Percentiles rank a stretch among this genome's conserved stretches.
phyloP scores from a whole-genome alignment of 2,888 invertebrate species.

The Drosophila putrida region DNA sequence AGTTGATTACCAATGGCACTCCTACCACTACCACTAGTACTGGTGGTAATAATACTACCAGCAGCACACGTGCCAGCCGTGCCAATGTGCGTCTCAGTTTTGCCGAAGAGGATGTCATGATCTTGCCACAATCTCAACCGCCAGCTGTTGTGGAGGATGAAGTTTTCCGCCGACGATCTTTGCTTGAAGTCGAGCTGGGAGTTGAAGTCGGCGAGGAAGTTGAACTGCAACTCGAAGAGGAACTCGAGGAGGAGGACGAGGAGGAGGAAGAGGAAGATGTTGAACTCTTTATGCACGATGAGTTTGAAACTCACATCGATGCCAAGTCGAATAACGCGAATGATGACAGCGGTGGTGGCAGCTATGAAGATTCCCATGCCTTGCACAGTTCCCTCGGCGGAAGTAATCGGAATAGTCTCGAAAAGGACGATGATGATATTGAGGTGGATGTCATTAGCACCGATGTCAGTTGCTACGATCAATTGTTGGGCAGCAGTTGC shows the following conservation, averaged over 20 bases:
- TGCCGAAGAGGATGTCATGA: conserved; percentile 82
- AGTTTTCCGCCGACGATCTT: conserved; percentile 80
- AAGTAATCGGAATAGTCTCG: conserved; percentile 85
- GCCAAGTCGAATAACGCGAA: conserved; percentile 83
- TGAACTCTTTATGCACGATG: conserved; percentile 80
- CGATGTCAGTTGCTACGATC: conserved; percentile 85
- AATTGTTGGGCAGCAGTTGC: conserved; percentile 83
- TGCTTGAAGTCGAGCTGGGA: conserved; percentile 79
- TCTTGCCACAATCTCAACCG: conserved; percentile 43
- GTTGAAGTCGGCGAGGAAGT: conserved; percentile 61
- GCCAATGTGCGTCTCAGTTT: conserved; percentile 78
- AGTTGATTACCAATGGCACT: conserved; percentile 73
- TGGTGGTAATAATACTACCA: conserved; percentile 30
- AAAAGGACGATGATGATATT: conserved; percentile 85
- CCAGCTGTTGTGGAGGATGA: conserved; percentile 63
- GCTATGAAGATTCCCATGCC: conserved; percentile 85
- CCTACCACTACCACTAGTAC: conserved; percentile 13
- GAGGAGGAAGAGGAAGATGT: conserved; percentile 68
- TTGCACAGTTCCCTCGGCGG: conserved; percentile 84
- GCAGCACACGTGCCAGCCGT: conserved; percentile 59
- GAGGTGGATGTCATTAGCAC: conserved; percentile 85
- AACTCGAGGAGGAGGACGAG: conserved; percentile 71
- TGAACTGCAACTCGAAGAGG: conserved; percentile 51
- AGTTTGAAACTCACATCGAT: conserved; percentile 84
- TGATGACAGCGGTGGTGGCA: conserved; percentile 85